phyloP scores from a whole-genome alignment of 2,888 invertebrate species.

The Cosmia trapezina region DNA sequence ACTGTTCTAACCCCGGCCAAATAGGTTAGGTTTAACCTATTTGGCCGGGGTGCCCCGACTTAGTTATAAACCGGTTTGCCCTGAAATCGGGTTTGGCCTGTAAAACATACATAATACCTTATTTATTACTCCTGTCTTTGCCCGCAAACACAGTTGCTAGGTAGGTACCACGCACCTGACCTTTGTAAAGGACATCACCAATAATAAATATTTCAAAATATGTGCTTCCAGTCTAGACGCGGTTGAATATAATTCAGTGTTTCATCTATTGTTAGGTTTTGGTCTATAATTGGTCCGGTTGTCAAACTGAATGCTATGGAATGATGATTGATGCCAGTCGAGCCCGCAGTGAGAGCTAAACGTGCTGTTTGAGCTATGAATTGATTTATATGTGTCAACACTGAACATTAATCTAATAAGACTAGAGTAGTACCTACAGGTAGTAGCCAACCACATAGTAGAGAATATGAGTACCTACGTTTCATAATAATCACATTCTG shows the following conservation, averaged over 20 bases:
- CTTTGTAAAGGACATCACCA: not conserved
- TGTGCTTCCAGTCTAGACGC: conserved; percentile 21
- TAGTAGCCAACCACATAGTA: no score
- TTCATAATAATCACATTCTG: not conserved
- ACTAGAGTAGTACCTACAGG: no score
- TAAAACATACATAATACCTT: no score
- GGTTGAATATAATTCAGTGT: not conserved
- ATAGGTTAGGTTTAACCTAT: no score
- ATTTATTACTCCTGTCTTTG: not conserved
- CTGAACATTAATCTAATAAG: not conserved
- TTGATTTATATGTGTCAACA: conserved; percentile 9
- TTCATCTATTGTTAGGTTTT: not conserved
- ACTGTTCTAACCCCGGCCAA: no score
- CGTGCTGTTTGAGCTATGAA: not conserved
- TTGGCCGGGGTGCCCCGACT: no score
- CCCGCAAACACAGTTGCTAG: not conserved
- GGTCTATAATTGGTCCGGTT: conserved; percentile 5
- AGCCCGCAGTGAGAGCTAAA: not conserved
- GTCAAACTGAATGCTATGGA: conserved; percentile 10
- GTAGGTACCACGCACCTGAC: not conserved
- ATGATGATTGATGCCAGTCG: conserved; percentile 12
- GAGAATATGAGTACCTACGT: no score
- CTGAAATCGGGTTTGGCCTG: no score
- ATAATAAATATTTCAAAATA: not conserved
- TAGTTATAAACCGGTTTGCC: no score